Conservation (phyloP, 2,888 invertebrate genomes). For the Lithophane socia region DNA sequence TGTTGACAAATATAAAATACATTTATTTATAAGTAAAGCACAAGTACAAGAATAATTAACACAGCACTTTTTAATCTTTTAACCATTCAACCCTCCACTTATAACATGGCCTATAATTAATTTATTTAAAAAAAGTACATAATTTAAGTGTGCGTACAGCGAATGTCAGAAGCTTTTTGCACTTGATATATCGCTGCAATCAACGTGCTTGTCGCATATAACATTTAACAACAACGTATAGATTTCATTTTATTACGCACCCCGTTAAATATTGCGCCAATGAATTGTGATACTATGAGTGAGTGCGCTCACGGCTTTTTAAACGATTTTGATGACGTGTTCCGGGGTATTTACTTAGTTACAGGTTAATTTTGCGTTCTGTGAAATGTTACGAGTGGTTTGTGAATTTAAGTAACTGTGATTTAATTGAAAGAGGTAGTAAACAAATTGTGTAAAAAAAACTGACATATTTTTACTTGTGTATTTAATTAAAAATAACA, state of each 20-base stretch:
- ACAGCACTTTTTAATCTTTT: slow-evolving; percentile 19
- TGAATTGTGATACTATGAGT: slow-evolving; percentile 62
- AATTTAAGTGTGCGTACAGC: slow-evolving; percentile 47
- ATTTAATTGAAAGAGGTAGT: background rate
- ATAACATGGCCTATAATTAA: slow-evolving; percentile 30
- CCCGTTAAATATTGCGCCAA: slow-evolving; percentile 71
- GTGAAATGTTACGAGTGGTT: background rate
- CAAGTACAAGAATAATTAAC: background rate
- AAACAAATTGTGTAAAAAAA: background rate
- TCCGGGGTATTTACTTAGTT: background rate
- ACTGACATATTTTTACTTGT: no score
- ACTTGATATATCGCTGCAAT: slow-evolving; percentile 79
- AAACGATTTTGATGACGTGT: slow-evolving; percentile 31
- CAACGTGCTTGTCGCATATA: slow-evolving; percentile 72
- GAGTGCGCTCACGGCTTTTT: slow-evolving; percentile 32
- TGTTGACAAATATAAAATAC: background rate
- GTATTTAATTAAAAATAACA: background rate
- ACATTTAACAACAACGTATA: slow-evolving; percentile 74
- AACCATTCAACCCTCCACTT: slow-evolving; percentile 19
- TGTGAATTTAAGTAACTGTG: no score
- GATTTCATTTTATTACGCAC: slow-evolving; percentile 78
- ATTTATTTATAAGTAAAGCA: background rate
- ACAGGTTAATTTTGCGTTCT: background rate
- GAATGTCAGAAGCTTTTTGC: slow-evolving; percentile 63
- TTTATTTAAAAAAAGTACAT: slow-evolving; percentile 49